Evolutionary conservation across 2,797 vertebrate genomes (phyloP), one percentile per base, ranked within the genome.

Genomic region (Acanthornis magna): DNA sequence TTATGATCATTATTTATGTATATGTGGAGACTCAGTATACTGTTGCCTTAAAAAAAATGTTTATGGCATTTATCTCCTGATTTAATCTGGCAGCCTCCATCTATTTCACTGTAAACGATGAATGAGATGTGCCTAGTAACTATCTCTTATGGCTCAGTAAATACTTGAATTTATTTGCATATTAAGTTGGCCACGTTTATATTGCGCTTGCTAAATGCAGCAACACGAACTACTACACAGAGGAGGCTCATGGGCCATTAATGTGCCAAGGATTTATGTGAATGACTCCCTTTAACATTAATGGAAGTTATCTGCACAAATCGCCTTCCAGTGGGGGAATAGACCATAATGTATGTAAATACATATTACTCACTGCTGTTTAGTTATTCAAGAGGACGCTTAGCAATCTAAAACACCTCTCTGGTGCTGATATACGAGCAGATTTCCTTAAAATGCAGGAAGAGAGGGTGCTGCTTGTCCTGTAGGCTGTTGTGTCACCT

Each of bases 81-180:
- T 96, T 97, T 96, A 63, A 54, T 94, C 86, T 81, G 88, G 83
- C 80, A 91, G 70, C 73, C 82, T 94, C 87, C 93, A 95, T 95
- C 89, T 86, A 92, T 94, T 96, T 94, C 73, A 65, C 75, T 67
- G 32, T 84, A 92, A 96, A 92, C 50, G 57, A 85, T 61, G 93
- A 91, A 89, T 88, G 94, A 92, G 91, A 91, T 77, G 92, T 95
- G 96, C 91, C 85, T 93, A 68, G 93, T 91, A 93, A 93, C 88
- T 62, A 77, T 82, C 94, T 96, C 88, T 95, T 92, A 94, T 85
- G 93, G 89, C 94, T 97, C 92, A 95, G 93, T 85, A 96, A 97
- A 97, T 93, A 96, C 76, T 95, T 91, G 86, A 94, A 95, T 96
- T 94, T 97, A 95, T 97, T 96, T 97, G 93, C 96, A 96, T 95